These are phyloP conservation scores for Solea senegalensis DNA, from an alignment of 2,113 vertebrate species.

Conservation along the genomic window DNA sequence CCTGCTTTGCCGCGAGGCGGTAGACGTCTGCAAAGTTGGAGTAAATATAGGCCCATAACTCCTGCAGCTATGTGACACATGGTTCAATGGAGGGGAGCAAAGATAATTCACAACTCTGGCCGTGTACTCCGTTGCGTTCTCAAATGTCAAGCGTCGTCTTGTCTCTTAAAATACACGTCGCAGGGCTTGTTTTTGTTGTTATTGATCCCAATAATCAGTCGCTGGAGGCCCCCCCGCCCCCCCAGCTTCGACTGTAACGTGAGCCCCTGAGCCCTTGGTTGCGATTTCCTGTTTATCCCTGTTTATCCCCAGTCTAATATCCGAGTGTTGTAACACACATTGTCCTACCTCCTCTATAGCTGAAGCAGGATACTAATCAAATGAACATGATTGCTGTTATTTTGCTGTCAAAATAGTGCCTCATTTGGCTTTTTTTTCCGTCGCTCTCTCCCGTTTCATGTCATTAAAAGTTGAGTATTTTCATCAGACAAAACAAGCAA, in stretches of 20 bases:
- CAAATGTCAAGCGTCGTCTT: constrained; percentile 50
- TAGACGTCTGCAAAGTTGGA: constrained; percentile 50
- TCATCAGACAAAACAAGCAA: not conserved
- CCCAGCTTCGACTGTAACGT: not conserved
- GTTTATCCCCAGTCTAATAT: constrained; percentile 2
- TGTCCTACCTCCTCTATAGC: not conserved
- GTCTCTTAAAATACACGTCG: constrained; percentile 33
- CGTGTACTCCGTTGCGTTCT: constrained; percentile 35
- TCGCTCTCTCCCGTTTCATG: not conserved
- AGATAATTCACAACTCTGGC: constrained; percentile 68
- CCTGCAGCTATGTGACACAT: constrained; percentile 66
- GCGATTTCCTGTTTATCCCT: not conserved
- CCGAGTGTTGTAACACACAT: not conserved
- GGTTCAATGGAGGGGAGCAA: constrained; percentile 63
- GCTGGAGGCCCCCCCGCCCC: not conserved
- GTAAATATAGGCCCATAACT: constrained; percentile 82
- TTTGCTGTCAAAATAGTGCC: not conserved
- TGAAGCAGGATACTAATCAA: not conserved
- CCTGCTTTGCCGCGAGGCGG: constrained; percentile 36
- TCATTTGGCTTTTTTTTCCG: too few relatives aligned
- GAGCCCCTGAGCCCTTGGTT: not conserved
- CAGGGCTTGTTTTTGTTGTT: constrained; percentile 35
- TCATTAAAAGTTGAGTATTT: not conserved
- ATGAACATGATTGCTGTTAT: not conserved
- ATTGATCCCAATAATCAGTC: constrained; percentile 27